phyloP scores from a whole-genome alignment of 2,888 invertebrate genomes.

The Dryococelus australis region DNA sequence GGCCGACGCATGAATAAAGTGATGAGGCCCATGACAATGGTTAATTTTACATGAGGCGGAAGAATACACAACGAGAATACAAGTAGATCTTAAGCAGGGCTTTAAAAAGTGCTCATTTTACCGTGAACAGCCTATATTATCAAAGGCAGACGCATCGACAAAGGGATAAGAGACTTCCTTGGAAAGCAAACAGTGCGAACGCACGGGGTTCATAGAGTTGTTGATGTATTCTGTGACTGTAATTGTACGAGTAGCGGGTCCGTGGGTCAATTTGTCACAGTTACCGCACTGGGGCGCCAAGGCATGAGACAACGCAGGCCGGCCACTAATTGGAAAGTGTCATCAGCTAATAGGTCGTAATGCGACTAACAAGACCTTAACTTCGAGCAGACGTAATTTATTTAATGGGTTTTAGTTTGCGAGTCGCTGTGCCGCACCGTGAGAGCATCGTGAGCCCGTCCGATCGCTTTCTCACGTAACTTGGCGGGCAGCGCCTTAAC shows the following conservation, averaged over 20 bases:
- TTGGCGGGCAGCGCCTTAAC: not conserved
- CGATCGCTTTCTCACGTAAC: constrained; percentile 1
- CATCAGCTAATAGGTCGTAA: constrained; percentile 16
- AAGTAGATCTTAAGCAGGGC: no score
- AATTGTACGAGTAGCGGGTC: not conserved
- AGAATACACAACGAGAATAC: no score
- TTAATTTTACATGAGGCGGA: no score
- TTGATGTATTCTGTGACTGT: not conserved
- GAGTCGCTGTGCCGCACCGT: not conserved
- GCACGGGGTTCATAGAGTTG: not conserved
- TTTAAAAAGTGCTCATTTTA: no score
- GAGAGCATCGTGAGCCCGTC: not conserved
- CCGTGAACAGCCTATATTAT: no score
- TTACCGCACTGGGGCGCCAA: not conserved
- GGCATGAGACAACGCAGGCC: not conserved
- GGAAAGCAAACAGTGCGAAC: not conserved
- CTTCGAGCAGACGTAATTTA: not conserved
- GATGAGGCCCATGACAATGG: no score
- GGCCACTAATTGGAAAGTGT: constrained; percentile 16
- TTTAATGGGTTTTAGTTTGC: not conserved
- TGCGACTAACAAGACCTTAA: not conserved
- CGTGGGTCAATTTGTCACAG: not conserved
- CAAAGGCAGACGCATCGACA: no score
- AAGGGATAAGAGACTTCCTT: no score
- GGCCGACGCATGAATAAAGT: no score